Percentiles rank a stretch among this genome's conserved stretches.
Conservation (phyloP, 2,797 vertebrate genomes). For the Phalanger gymnotis region DNA sequence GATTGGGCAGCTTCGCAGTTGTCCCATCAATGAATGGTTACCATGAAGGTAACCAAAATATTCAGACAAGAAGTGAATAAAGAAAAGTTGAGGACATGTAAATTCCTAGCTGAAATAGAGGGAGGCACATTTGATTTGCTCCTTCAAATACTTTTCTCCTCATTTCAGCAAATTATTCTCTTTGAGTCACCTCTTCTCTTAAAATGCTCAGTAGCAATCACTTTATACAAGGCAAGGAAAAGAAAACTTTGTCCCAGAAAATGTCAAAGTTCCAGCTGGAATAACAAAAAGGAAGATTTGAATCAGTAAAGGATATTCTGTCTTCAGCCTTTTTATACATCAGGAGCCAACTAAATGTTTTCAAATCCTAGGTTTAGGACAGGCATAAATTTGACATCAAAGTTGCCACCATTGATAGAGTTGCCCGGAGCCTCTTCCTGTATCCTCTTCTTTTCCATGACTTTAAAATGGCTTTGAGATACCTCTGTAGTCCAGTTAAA, state of each 20-base stretch:
- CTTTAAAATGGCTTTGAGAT: slow-evolving; percentile 3
- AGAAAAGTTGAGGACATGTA: background rate
- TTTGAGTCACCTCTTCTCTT: background rate
- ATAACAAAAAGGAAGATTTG: background rate
- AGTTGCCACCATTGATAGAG: background rate
- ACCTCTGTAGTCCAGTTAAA: no score
- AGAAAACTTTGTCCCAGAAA: background rate
- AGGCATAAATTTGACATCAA: background rate
- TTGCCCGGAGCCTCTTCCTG: background rate
- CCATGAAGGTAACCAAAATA: background rate
- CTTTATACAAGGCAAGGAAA: background rate
- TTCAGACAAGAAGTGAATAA: background rate
- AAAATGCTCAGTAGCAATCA: background rate
- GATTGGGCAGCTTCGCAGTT: background rate
- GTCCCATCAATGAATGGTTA: background rate
- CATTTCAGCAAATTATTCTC: background rate
- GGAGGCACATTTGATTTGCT: background rate
- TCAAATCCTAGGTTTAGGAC: background rate
- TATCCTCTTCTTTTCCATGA: background rate
- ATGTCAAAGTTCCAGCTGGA: background rate
- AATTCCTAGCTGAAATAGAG: background rate
- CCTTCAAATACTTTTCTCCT: background rate
- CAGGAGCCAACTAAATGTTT: background rate
- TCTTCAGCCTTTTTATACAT: slow-evolving; percentile 7
- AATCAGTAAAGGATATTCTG: background rate